Base-by-base conservation (phyloP, 1,140 invertebrate genomes). In the Bacillus rossius region DNA sequence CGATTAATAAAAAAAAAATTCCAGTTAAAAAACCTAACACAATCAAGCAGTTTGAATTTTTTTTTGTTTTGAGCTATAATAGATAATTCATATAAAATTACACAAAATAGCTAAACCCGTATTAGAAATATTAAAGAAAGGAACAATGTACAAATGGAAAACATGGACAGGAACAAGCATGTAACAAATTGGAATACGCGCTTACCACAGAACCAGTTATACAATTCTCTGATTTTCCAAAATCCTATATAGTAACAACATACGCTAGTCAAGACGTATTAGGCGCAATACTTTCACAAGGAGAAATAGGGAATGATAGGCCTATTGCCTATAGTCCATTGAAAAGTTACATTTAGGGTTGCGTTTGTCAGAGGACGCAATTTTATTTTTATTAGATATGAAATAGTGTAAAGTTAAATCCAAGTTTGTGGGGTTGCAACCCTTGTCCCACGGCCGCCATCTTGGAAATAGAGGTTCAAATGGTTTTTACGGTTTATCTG, bases 41-140 rank as follows among this genome's bases (percentile, higher is more conserved):
- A 3, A 48, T 53, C n/a, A 70, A 69, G 45, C 51, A 68, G 50
- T 63, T 75, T 14, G 61, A 70, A 55, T 56, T 58, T 4, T 70
- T 69, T 55, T 43, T 74, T 1, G 61, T 59, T 7, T 34, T 57
- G 14, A 53, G 10, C 5, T 37, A 64, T 38, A 61, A 64, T 25
- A 17, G 55, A 7, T 10, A 19, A 25, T 62, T 62, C 20, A 59
- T 17, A 16, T 13, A n/a, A 29, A 57, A 20, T 61, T 45, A 22
- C 34, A 25, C 0, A 41, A 19, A 54, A 51, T 62, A 7, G 61
- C 60, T 20, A 19, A 4, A 19, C 67, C 67, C n/a, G 38, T 69
- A 4, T 59, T 59, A 3, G 49, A 56, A 20, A 19, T 65, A 19
- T 38, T 64, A 2, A 57, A 53, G 17, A 62, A 71, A 43, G 55